Percentiles rank a stretch among this genome's conserved stretches.
phyloP scores from a whole-genome alignment of 2,888 invertebrate species.

The Leucophora obtusa region DNA sequence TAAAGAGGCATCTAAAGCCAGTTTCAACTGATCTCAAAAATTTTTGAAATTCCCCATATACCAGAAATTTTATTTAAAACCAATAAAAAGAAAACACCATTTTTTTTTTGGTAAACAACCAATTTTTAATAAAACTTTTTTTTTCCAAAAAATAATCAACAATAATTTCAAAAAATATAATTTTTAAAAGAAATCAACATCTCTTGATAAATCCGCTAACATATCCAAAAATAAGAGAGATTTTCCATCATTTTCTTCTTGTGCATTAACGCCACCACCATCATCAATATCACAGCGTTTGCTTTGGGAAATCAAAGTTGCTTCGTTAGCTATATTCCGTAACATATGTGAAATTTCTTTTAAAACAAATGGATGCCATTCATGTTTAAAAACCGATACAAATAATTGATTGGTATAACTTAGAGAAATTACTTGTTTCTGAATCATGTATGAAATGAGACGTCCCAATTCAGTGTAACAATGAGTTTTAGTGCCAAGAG shows the following conservation, averaged over 20 bases:
- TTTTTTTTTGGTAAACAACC: background rate
- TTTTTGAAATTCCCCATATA: too few relatives aligned
- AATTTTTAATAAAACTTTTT: conserved; percentile 31
- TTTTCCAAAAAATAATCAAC: conserved; percentile 5
- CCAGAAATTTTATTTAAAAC: background rate
- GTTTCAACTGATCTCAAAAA: too few relatives aligned
- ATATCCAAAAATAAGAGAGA: conserved; percentile 78
- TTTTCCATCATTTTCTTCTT: conserved; percentile 70
- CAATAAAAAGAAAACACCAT: background rate
- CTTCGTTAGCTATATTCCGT: conserved; percentile 67
- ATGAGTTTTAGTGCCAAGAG: conserved; percentile 65
- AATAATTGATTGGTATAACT: conserved; percentile 84
- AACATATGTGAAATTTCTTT: conserved; percentile 71
- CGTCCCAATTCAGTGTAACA: conserved; percentile 79
- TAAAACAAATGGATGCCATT: conserved; percentile 81
- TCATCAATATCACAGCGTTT: background rate
- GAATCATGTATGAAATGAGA: conserved; percentile 80
- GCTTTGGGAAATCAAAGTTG: conserved; percentile 15
- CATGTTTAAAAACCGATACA: conserved; percentile 83
- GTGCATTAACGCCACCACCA: conserved; percentile 5
- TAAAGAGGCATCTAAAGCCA: too few relatives aligned
- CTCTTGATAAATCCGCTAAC: conserved; percentile 76
- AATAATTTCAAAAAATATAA: conserved; percentile 31
- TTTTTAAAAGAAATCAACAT: conserved; percentile 75
- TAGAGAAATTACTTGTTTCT: conserved; percentile 81